Evolutionary conservation across 2,888 invertebrate genomes (phyloP).

Genomic region (Dicycla oo): DNA sequence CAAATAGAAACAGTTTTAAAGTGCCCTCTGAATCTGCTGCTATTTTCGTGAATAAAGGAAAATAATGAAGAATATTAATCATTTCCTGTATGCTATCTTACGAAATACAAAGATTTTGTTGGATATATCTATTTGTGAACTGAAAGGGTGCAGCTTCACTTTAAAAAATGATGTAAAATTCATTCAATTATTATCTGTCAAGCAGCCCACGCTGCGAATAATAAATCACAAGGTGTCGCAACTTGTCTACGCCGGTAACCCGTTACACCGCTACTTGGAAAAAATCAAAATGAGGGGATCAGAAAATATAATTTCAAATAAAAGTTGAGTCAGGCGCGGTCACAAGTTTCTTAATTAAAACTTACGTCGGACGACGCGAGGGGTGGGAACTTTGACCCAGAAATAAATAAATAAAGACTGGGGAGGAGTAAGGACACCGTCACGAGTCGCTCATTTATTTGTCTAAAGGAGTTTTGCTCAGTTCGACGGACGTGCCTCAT

Average conservation of each 20-base stretch:
- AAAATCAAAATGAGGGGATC: conserved; percentile 86
- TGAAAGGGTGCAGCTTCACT: conserved; percentile 47
- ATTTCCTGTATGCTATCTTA: background rate
- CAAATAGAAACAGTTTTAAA: conserved; percentile 35
- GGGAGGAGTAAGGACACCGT: conserved; percentile 77
- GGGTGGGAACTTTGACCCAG: conserved; percentile 88
- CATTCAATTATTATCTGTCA: conserved; percentile 81
- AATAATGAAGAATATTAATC: background rate
- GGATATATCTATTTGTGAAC: conserved; percentile 25
- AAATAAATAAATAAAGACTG: conserved; percentile 89
- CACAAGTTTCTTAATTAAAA: conserved; percentile 91
- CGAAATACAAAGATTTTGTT: background rate
- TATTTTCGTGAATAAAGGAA: conserved; percentile 5
- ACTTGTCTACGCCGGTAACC: conserved; percentile 83
- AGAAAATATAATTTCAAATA: conserved; percentile 90
- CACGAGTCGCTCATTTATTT: conserved; percentile 89
- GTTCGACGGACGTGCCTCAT: conserved; percentile 85
- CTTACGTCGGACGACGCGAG: conserved; percentile 88
- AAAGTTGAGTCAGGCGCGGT: conserved; percentile 87
- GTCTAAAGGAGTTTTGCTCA: conserved; percentile 85
- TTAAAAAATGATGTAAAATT: conserved; percentile 72
- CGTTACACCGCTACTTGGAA: conserved; percentile 82
- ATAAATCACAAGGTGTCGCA: conserved; percentile 86
- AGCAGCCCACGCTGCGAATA: conserved; percentile 75
- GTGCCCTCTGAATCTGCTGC: conserved; percentile 7